Evolutionary conservation across 1,140 invertebrate genomes (phyloP), one percentile per base, ranked within the genome.

Genomic region (Trachelipus rathkii): DNA sequence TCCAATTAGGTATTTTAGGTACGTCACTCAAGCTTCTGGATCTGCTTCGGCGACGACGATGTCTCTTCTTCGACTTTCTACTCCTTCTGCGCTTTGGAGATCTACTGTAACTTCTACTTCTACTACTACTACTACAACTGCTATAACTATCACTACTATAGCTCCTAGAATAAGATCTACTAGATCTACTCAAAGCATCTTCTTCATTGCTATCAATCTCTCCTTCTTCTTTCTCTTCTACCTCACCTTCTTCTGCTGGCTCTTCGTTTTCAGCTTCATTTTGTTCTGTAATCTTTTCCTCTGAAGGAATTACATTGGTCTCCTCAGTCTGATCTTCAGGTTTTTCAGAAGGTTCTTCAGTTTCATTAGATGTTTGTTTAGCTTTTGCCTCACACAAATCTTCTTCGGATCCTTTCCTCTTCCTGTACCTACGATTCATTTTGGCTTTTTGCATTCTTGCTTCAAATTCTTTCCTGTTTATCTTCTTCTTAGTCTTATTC

Each of bases 181-280:
- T 60, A 60, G 50, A 60, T 60, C 50, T 60, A 19, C 50, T 60
- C 19, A 73, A 75, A 50, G 75, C 77, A 50, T 81, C 78, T 45
- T 80, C 79, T 67, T 80, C 81, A 71, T 81, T 79, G n/a, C 77
- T 80, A 23, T 81, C 81, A 43, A 81, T 74, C 73, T 82, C 81
- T 24, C 81, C 81, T 60, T 82, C 81, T 74, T 82, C 81, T 72
- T 81, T 82, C 21, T 81, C 81, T 66, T 77, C 78, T 3, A 74
- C 74, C 10, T 76, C 72, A 44, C 45, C 75, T 60, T 60, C 50
- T 60, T 60, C 50, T 19, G 19, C 50, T 53, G 10, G 19, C 43
- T 45, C 45, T 46, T 74, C 77, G 21, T 73, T 73, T 19, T 74
- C 73, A 21, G 23, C 71, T 67, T 66, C 23, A 13, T 71, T 53